Conservation (phyloP, 2,113 vertebrate genomes). For the Pica pica region DNA sequence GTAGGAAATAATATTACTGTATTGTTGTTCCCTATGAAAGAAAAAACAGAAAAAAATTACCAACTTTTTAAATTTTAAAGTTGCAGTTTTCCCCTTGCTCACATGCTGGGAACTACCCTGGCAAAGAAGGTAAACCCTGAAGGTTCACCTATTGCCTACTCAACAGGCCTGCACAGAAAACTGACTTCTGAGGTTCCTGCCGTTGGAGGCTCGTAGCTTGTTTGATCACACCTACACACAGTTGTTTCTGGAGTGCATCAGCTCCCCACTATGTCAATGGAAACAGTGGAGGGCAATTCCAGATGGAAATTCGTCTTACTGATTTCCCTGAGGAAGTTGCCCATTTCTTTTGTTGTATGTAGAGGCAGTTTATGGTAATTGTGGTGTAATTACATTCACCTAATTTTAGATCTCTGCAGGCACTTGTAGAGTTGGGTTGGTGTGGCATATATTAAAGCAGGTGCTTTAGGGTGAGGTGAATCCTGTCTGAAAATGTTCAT, state of each 20-base stretch:
- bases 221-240: not conserved
- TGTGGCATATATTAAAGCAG: not conserved
- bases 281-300: not conserved
- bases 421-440: not conserved
- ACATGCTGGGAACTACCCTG: not conserved
- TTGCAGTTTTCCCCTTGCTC: not conserved
- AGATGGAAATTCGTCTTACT: not conserved
- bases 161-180: not conserved
- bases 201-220: rapidly evolving
- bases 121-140: not conserved
- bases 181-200: not conserved
- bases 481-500: not conserved
- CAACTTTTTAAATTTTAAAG: not conserved
- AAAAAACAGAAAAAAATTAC: not conserved
- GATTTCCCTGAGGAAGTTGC: not conserved
- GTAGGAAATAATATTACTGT: not conserved
- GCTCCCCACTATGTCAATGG: not conserved
- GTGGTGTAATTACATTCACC: not conserved
- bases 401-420: not conserved
- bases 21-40: not conserved
- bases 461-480: not conserved
- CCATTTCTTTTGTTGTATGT: not conserved
- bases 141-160: not conserved
- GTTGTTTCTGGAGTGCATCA: not conserved
- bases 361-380: not conserved